These are phyloP conservation scores for Drosophila birchii DNA, from an alignment of 2,888 invertebrate genomes.

Conservation along the genomic window DNA sequence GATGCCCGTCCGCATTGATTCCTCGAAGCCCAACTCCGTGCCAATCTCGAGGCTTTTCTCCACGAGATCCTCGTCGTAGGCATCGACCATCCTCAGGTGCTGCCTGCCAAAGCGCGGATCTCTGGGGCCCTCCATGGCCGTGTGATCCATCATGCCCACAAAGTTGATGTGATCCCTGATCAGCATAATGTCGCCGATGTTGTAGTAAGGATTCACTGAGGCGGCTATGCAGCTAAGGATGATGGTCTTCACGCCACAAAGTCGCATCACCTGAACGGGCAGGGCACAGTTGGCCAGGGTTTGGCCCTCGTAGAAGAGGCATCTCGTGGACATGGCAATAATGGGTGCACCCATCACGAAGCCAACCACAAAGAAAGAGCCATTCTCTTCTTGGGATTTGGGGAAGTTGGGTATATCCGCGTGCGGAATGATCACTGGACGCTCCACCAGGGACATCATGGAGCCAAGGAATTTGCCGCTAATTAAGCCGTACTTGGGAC, in stretches of 20 bases:
- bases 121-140: constrained; percentile 96
- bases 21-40: constrained; percentile 88
- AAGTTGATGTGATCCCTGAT: constrained; percentile 98
- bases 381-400: constrained; percentile 90
- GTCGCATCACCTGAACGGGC: constrained; percentile 98
- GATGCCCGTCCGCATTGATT: constrained; percentile 93
- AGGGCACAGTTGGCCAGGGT: constrained; percentile 95
- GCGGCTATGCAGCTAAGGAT: constrained; percentile 98
- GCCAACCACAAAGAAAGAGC: constrained; percentile 94
- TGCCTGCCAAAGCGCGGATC: constrained; percentile 96
- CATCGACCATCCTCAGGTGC: constrained; percentile 95
- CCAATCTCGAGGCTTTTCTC: constrained; percentile 89
- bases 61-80: constrained; percentile 91
- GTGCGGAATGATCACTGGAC: constrained; percentile 91
- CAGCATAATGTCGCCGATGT: constrained; percentile 97
- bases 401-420: constrained; percentile 97
- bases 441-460: constrained; percentile 90
- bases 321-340: constrained; percentile 97
- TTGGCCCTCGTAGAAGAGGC: constrained; percentile 98
- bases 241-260: constrained; percentile 94
- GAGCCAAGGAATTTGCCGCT: constrained; percentile 94
- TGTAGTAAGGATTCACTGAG: constrained; percentile 93
- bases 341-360: constrained; percentile 91
- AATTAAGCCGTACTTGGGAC: constrained; percentile 95
- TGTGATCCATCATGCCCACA: constrained; percentile 95